phyloP scores from a whole-genome alignment of 2,888 invertebrate species.

The Lymantria monacha region DNA sequence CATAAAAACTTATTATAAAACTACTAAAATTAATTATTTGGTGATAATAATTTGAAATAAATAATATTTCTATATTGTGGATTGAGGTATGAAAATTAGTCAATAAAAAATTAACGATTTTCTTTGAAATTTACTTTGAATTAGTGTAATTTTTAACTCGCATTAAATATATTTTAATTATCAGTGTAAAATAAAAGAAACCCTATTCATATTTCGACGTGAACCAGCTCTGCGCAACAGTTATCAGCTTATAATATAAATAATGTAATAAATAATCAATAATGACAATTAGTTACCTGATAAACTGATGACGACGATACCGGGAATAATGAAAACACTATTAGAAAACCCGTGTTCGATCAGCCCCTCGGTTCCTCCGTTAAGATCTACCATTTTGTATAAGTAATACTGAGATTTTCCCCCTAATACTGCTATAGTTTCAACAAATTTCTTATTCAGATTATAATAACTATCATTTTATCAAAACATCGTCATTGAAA shows the following conservation, averaged over 20 bases:
- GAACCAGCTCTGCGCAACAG: too few relatives aligned
- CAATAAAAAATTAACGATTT: too few relatives aligned
- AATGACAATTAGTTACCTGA: conserved; percentile 83
- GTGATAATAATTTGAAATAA: too few relatives aligned
- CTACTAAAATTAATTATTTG: too few relatives aligned
- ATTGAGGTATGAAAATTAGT: too few relatives aligned
- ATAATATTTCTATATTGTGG: too few relatives aligned
- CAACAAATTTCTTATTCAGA: conserved; percentile 14
- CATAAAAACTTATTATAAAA: not conserved
- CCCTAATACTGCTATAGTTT: conserved; percentile 15
- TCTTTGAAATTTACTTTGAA: too few relatives aligned
- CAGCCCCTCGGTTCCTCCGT: conserved; percentile 89
- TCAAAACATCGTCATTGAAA: not conserved
- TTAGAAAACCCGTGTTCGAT: conserved; percentile 94
- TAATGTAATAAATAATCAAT: not conserved
- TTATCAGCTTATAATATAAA: too few relatives aligned
- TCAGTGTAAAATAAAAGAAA: too few relatives aligned
- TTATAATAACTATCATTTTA: conserved; percentile 3
- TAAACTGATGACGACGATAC: conserved; percentile 88
- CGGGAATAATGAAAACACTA: conserved; percentile 92
- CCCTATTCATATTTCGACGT: too few relatives aligned
- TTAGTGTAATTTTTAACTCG: too few relatives aligned
- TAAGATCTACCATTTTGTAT: conserved; percentile 90
- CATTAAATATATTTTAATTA: too few relatives aligned
- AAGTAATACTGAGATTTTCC: conserved; percentile 47